These are phyloP conservation scores for Stegodyphus dumicola DNA, from an alignment of 1,140 invertebrate genomes.

Conservation along the genomic window DNA sequence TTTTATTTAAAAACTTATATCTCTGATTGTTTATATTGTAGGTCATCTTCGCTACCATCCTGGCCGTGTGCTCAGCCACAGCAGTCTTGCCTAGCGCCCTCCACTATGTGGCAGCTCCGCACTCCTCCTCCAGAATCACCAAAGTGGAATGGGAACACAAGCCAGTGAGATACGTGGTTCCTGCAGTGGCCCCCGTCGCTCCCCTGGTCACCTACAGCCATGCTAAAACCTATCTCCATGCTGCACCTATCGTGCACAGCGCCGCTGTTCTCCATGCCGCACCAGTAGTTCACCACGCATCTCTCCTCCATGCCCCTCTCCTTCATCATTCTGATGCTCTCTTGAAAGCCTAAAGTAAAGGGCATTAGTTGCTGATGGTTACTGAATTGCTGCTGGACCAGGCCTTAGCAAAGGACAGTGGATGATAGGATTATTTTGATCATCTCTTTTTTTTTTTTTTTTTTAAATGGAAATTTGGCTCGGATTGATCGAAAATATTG, in stretches of 20 bases:
- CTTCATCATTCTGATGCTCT: slow-evolving; percentile 15
- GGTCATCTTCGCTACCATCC: slow-evolving; percentile 22
- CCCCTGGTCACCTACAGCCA: slow-evolving; percentile 45
- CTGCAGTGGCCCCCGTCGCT: slow-evolving; percentile 48
- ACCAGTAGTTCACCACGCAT: slow-evolving; percentile 6
- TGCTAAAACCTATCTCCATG: slow-evolving; percentile 23
- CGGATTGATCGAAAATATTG: too few species aligned
- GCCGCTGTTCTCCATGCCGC: not conserved
- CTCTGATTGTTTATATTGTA: not conserved
- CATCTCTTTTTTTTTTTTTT: too few species aligned
- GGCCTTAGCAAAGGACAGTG: too few species aligned
- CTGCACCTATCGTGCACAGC: slow-evolving; percentile 5
- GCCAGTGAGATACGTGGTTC: slow-evolving; percentile 49
- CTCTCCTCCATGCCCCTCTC: slow-evolving; percentile 20
- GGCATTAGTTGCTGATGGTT: too few species aligned
- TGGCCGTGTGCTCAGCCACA: slow-evolving; percentile 48
- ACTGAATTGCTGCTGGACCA: too few species aligned
- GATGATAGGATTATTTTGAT: too few species aligned
- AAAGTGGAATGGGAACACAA: slow-evolving; percentile 53
- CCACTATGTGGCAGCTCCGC: slow-evolving; percentile 36
- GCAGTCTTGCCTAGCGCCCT: slow-evolving; percentile 13
- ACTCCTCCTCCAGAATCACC: slow-evolving; percentile 37
- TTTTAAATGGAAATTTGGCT: too few species aligned
- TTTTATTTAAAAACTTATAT: too few species aligned
- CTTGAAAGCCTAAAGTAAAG: slow-evolving; percentile 36